Base-by-base conservation (phyloP, 2,797 vertebrate genomes). In the Tolypeutes matacus region DNA sequence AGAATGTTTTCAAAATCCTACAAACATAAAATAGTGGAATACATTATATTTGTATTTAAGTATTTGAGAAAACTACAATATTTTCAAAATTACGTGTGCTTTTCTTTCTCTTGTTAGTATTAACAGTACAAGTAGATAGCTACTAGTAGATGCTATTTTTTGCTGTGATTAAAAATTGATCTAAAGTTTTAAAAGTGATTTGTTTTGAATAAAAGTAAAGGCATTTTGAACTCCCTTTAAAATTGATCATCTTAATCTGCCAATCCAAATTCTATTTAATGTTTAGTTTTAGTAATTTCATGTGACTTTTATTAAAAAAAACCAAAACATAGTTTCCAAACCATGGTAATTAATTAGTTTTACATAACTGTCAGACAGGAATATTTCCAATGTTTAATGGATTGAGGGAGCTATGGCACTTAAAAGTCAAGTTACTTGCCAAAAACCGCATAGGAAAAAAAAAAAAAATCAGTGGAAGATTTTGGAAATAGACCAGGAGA, bases 271-370 rank as follows among this genome's bases (percentile, higher is more conserved):
- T 56, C 53, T 93, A 73, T 87, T 94, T 82, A 77, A 80, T 91
- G 96, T 94, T 96, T 88, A 95, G 89, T 92, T 72, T 96, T 90
- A 86, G 65, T 91, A 81, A 96, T 96, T 93, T 42, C 84, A 25
- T 65, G 75, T 95, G 87, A 70, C 86, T 95, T 97, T 93, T 93
- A 81, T 95, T 96, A 96, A 29, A 86, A 90, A n/a, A n/a, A n/a
- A n/a, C n/a, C 5, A 96, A 92, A n/a, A 49, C 25, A 2, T 82
- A 31, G 65, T 96, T 93, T 96, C 80, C 9, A 67, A 70, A 93
- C 70, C 60, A 81, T 89, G 91, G 58, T 95, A 96, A 96, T 95
- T 89, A 94, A 96, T 96, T 97, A 8, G 91, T 93, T 95, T 95
- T 96, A 69, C 86, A 87, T 93, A 95, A 77, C 53, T 73, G 10